Conservation (phyloP, 1,140 invertebrate genomes). For the Acyrthosiphon pisum region DNA sequence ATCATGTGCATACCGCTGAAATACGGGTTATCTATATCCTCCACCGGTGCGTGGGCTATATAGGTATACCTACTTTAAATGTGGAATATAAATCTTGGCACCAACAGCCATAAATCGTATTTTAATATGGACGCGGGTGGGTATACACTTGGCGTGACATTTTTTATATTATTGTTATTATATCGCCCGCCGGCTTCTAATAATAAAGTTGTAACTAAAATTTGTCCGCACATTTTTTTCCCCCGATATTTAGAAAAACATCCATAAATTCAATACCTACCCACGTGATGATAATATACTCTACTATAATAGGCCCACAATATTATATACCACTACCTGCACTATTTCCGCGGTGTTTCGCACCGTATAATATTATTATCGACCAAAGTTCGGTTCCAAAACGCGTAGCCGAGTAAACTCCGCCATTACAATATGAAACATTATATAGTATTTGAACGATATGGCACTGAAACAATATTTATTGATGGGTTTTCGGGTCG, state of each 20-base stretch:
- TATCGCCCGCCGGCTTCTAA: not conserved
- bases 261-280: not conserved
- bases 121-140: not conserved
- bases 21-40: not conserved
- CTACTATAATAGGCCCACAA: not conserved
- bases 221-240: not conserved
- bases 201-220: slow-evolving; percentile 2
- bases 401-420: not conserved
- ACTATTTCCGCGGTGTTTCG: too few relatives aligned
- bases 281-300: not conserved
- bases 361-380: not conserved
- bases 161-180: not conserved
- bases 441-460: not conserved
- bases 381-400: not conserved
- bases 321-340: not conserved
- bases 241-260: not conserved
- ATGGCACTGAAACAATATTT: slow-evolving; percentile 16
- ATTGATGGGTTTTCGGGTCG: not conserved
- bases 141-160: not conserved
- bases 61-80: not conserved
- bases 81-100: not conserved
- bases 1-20: slow-evolving; percentile 3
- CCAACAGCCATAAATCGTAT: not conserved
- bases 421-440: not conserved
- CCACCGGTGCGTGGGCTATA: not conserved